Base-by-base conservation (phyloP, 2,113 vertebrate genomes). In the Pipa parva region DNA sequence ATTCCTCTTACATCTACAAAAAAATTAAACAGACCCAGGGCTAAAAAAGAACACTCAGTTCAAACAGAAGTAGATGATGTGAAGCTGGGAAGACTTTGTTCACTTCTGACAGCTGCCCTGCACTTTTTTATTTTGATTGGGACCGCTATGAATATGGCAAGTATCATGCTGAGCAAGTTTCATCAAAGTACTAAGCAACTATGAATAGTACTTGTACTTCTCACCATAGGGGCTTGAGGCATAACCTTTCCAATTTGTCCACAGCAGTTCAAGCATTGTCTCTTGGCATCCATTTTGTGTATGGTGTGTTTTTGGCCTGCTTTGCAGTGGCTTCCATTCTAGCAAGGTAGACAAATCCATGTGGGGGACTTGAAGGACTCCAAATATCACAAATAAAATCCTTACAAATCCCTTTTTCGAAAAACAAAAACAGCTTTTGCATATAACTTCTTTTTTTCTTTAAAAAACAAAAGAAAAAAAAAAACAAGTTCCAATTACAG, bases 401-500 rank as follows among this genome's bases (percentile, higher is more conserved):
- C 39, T 17, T 45, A 61, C 9, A 59, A 68, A 59, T 45, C 56
- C 33, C 28, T 21, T 36, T 51, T 39, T 22, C 59, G 51, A 51
- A n/a, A n/a, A n/a, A n/a, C n/a, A n/a, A n/a, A 68, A 68, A 62
- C 46, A 42, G 48, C 59, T 52, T 65, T 69, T 69, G 65, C 65
- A 69, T 69, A 69, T 69, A 24, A 50, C 48, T 59, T 22, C 28
- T 28, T n/a, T 15, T 20, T 27, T 48, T 29, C 55, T 18, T 42
- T 65, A 51, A 37, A 67, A 75, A 73, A 63, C 33, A 56, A n/a
- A 64, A 27, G n/a, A 55, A 71, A 64, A 58, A 68, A 66, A 45
- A 46, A 57, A 59, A 39, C 63, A 22, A 66, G 67, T 65, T 60
- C 71, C 67, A 71, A n/a, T n/a, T n/a, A 46, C 15, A 52, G 11